Evolutionary conservation across 2,113 vertebrate species (phyloP).

Genomic region (Capreolus pygargus): DNA sequence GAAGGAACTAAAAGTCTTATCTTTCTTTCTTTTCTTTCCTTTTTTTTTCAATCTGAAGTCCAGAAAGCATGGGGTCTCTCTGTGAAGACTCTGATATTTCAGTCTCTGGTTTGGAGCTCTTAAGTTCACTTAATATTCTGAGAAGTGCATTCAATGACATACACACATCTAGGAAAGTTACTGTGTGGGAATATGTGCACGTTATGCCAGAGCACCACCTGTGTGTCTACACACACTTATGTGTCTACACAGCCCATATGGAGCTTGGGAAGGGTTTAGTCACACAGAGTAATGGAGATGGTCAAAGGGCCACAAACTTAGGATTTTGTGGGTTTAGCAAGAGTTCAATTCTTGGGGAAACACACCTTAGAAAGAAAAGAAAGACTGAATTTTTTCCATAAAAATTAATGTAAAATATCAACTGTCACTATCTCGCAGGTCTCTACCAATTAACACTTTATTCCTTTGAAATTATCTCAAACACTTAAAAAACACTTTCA

Average conservation of each 20-base stretch:
- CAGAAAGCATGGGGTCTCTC: neutral
- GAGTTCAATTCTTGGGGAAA: neutral
- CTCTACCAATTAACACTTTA: neutral
- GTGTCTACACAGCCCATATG: neutral
- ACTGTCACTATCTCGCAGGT: neutral
- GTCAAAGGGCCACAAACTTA: neutral
- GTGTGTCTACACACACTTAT: neutral
- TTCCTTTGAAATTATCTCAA: neutral
- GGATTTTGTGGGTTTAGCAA: neutral
- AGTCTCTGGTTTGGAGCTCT: neutral
- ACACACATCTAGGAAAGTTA: neutral
- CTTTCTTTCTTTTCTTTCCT: neutral
- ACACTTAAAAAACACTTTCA: neutral
- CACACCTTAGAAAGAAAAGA: neutral
- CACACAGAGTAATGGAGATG: fast-evolving
- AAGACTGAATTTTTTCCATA: neutral
- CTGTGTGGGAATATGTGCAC: neutral
- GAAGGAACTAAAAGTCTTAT: neutral
- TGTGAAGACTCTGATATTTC: neutral
- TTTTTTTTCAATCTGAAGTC: neutral
- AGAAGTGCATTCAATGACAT: neutral
- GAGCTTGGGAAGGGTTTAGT: neutral
- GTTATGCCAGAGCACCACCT: neutral
- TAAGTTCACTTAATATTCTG: neutral
- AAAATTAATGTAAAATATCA: neutral